Base-by-base conservation (phyloP, 2,113 vertebrate genomes). In the Dolichallabes microphthalmus region DNA sequence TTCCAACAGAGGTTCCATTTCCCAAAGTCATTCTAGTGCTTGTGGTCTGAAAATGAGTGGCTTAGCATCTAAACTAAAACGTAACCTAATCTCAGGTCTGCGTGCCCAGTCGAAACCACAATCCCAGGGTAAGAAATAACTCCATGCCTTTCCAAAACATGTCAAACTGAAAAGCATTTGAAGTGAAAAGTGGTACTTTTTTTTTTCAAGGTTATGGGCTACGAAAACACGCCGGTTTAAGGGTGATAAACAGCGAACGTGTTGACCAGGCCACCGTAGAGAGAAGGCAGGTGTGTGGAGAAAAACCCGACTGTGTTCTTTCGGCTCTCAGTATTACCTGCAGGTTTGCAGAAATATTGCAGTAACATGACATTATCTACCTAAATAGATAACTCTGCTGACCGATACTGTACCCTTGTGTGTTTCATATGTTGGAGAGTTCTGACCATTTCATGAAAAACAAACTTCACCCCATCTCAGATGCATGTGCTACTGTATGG, bases 241-340 rank as follows among this genome's bases (percentile, higher is more conserved):
- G 82, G 80, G 87, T n/a, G 75, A 85, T 80, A 83, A 88, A 87
- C 83, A 87, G 80, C 80, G 85, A 87, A 82, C 15, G 79, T 80
- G 88, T 68, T 32, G 35, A 58, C 17, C 32, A 20, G 45, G 50
- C 50, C 61, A 66, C 79, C 30, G 1, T 27, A 55, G 69, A 57
- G 57, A 80, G 61, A 61, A 3, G 77, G 84, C 53, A 53, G 32
- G 39, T 53, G 27, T 19, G 27, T 22, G 30, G 57, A 35, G 53
- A 25, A 27, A 55, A 71, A n/a, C 30, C 71, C 58, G 80, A 66
- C 66, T 66, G 32, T 19, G 32, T 63, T 19, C 15, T 68, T 63
- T 3, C 27, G 25, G 53, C 55, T 64, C 32, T 27, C 58, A 45
- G 27, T 13, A 57, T n/a, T 3, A 3, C 58, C 4, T 58, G 53